phyloP scores from a whole-genome alignment of 1,140 invertebrate genomes.

The Carcinoscorpius rotundicauda region DNA sequence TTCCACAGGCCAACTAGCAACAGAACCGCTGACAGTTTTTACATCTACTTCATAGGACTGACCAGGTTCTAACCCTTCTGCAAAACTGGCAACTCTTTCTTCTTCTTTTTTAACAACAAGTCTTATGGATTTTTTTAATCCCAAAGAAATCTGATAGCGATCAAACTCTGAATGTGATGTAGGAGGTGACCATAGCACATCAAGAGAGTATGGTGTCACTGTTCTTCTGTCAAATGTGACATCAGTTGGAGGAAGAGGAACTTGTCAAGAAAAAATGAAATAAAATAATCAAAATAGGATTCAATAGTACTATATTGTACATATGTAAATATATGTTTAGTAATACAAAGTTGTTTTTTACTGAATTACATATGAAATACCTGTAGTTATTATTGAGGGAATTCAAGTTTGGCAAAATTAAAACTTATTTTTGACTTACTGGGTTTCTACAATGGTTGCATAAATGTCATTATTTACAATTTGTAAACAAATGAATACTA shows the following conservation, averaged over 20 bases:
- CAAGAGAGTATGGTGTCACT: constrained; percentile 43
- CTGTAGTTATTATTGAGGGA: too few relatives aligned
- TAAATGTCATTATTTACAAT: too few relatives aligned
- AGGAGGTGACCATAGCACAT: constrained; percentile 54
- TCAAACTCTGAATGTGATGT: constrained; percentile 54
- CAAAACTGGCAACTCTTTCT: constrained; percentile 53
- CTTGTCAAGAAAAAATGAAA: constrained; percentile 27
- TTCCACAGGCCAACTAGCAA: constrained; percentile 76
- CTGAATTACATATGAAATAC: too few relatives aligned
- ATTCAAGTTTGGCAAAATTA: too few relatives aligned
- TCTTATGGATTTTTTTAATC: constrained; percentile 47
- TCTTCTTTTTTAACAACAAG: constrained; percentile 50
- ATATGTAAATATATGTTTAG: too few relatives aligned
- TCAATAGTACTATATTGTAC: too few relatives aligned
- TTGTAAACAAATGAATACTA: too few relatives aligned
- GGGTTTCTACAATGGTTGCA: too few relatives aligned
- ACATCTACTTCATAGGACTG: constrained; percentile 76
- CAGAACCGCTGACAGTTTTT: constrained; percentile 85
- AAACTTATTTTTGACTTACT: too few relatives aligned
- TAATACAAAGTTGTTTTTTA: too few relatives aligned
- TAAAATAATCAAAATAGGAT: background rate
- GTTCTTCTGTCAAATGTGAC: constrained; percentile 61
- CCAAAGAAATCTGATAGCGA: constrained; percentile 71
- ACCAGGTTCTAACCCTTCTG: constrained; percentile 65
- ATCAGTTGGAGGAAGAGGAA: constrained; percentile 69